Base-by-base conservation (phyloP, 2,888 invertebrate genomes). In the Petrolisthes manimaculis region DNA sequence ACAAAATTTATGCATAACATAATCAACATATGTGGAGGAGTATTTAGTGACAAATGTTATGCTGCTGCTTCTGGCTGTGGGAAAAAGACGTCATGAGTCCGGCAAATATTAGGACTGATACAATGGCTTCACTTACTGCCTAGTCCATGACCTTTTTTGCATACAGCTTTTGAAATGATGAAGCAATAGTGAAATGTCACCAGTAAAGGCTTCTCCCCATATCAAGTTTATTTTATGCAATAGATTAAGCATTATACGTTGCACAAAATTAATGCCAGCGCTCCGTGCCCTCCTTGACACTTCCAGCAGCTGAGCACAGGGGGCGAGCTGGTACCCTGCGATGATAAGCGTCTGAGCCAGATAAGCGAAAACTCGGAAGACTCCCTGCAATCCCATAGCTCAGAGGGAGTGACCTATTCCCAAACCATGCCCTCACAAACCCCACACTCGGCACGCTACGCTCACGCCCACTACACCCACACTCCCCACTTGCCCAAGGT, bases 291-390 rank as follows among this genome's bases (percentile, higher is more conserved):
- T 67, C 37, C 55, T 74, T 53, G 4, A 37, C 69, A 9, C 37
- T 74, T 61, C 87, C 90, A 81, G 84, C 91, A 91, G 89, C 89
- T 91, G 91, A 90, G 90, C 88, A 90, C 90, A 85, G 89, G 87
- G 37, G 91, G 89, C 75, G 86, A 85, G 37, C 85, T 88, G 91
- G 21, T 71, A 6, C 92, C 86, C 78, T 90, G 89, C 21, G 93
- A 93, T 84, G 92, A 92, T 84, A 93, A 93, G 91, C 92, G 93
- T 71, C 92, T 93, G 92, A 93, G 93, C 92, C 93, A 93, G 92
- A 93, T 93, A 88, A 93, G 93, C 78, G 93, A 93, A 92, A 93
- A 93, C 69, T 90, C 91, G 55, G 91, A 91, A 80, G 91, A 91
- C 71, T 91, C 91, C 67, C 86, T 90, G 71, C 91, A 91, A 71